Evolutionary conservation across 2,113 vertebrate genomes (phyloP).

Genomic region (Pelvicachromis taeniatus): DNA sequence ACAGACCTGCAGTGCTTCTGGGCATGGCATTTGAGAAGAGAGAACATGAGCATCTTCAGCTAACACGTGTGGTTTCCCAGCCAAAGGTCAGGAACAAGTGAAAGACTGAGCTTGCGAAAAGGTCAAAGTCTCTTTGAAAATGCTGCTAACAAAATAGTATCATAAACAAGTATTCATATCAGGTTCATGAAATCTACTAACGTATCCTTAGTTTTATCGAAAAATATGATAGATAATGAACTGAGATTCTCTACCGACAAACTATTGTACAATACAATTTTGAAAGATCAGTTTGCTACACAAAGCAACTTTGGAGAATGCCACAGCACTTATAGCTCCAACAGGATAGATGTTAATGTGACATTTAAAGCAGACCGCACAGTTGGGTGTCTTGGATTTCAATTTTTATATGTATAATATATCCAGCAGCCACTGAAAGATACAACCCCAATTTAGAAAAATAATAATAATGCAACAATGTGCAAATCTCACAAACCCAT

Average conservation of each 20-base stretch:
- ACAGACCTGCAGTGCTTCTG: slow-evolving; percentile 3
- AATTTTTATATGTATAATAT: neutral
- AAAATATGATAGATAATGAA: neutral
- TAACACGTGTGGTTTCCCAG: neutral
- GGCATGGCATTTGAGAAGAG: slow-evolving; percentile 33
- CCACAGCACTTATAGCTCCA: slow-evolving; percentile 26
- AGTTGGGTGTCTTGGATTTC: slow-evolving; percentile 25
- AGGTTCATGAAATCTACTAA: neutral
- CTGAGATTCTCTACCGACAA: neutral
- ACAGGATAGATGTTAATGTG: slow-evolving; percentile 51
- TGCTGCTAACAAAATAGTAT: slow-evolving; percentile 20
- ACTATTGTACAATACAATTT: neutral
- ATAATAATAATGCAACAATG: neutral
- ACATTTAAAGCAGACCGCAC: slow-evolving; percentile 48
- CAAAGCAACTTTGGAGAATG: slow-evolving; percentile 8
- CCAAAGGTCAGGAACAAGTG: slow-evolving; percentile 58
- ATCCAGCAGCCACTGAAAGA: neutral
- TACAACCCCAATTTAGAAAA: neutral
- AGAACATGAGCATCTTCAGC: slow-evolving; percentile 29
- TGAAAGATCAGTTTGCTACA: neutral
- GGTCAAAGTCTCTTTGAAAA: slow-evolving; percentile 51
- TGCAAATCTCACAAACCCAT: neutral
- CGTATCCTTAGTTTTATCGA: neutral
- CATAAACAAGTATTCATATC: slow-evolving; percentile 3
- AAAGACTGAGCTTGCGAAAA: slow-evolving; percentile 43